These are phyloP conservation scores for Megamerina dolium DNA, from an alignment of 2,888 invertebrate species.

Conservation along the genomic window DNA sequence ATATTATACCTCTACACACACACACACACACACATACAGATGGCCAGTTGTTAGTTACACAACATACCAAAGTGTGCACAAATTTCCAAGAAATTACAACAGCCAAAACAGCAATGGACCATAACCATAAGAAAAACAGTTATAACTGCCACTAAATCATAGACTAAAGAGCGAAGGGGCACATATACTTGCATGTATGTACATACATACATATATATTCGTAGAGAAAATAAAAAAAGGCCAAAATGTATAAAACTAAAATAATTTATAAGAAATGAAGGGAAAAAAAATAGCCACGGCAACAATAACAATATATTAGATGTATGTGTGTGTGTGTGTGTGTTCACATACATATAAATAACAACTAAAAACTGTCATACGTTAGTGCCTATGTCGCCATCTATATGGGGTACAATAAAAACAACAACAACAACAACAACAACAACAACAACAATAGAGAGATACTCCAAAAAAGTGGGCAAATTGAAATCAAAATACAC, in stretches of 20 bases:
- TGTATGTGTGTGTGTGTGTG: conserved; percentile 20
- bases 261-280: conserved; percentile 11
- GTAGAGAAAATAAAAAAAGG: conserved; percentile 12
- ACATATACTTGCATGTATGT: too few relatives aligned
- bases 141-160: conserved; percentile 47
- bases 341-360: conserved; percentile 1
- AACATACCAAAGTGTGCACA: conserved; percentile 43
- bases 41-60: too few relatives aligned
- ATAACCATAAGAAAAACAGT: conserved; percentile 29
- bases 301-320: conserved; percentile 6
- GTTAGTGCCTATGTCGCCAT: conserved; percentile 16
- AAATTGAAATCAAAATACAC: conserved; percentile 43
- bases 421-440: conserved; percentile 6
- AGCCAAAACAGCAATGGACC: conserved; percentile 26
- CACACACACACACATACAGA: too few relatives aligned
- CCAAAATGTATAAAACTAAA: conserved; percentile 13
- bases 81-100: conserved; percentile 42
- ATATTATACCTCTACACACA: too few relatives aligned
- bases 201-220: too few relatives aligned
- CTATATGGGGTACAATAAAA: conserved; percentile 1
- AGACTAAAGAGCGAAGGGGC: conserved; percentile 19
- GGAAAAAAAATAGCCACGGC: conserved; percentile 4
- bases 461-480: conserved; percentile 24
- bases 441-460: conserved; percentile 9
- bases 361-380: conserved; percentile 32